Base-by-base conservation (phyloP, 2,888 invertebrate species). In the Aproaerema taeniolella region DNA sequence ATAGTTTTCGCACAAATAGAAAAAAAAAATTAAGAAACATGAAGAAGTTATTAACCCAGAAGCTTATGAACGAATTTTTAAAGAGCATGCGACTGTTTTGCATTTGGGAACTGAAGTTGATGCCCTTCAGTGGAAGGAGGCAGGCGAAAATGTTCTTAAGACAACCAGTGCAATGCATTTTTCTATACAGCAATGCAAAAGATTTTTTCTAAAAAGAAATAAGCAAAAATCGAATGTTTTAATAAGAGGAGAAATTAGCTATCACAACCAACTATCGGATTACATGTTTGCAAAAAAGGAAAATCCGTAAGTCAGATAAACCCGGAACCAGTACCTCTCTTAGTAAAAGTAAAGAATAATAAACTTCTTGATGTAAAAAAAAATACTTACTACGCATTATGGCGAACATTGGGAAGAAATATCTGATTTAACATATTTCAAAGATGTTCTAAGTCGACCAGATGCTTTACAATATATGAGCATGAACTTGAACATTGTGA, bases 1-100 rank as follows among this genome's bases (percentile, higher is more conserved):
- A 50, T 32, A 17, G 15, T 38, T 13, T 53, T 51, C 39, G 52
- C 45, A 9, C 33, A 41, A 7, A 50, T 47, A 35, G 51, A 52
- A 44, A 51, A 43, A 34, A n/a, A 41, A 45, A 32, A 17, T 49
- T 1, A 43, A 41, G 20, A 52, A 45, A 38, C 31, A 11, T 15
- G 50, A 50, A 12, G 43, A 46, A 11, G 48, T 54, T 4, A 13
- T 33, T 16, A 38, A 44, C 26, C 50, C 54, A 12, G 35, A 46
- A 28, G 46, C 38, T 30, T 45, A 46, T 36, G 43, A 28, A 16
- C 38, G 46, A 13, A 39, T 51, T 31, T 39, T 51, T 17, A 29
- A 24, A 4, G 41, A 48, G 42, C 25, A 38, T 1, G 41, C 47
- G 25, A 48, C 37, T 20, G 25, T 50, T 9, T 39, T 45, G 10